Percentiles rank a stretch among this genome's conserved stretches.
These are phyloP conservation scores for Nerophis ophidion DNA, from an alignment of 2,113 vertebrate species.

Conservation along the genomic window DNA sequence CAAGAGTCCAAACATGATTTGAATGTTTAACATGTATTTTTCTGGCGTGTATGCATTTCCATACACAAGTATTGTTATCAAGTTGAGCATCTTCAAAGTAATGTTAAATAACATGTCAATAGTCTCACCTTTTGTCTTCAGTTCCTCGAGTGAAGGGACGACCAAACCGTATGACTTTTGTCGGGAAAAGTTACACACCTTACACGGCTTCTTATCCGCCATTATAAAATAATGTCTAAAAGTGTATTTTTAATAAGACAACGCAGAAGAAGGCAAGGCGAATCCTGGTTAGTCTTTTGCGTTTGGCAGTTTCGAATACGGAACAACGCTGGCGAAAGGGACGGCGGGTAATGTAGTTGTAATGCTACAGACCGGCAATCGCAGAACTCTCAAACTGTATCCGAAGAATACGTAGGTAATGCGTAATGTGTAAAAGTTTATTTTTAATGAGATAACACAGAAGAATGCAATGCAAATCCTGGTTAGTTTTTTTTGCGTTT, in stretches of 20 bases:
- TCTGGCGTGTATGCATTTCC: background rate
- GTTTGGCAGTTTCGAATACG: constrained; percentile 17
- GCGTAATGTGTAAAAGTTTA: fast-evolving
- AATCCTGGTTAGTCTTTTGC: background rate
- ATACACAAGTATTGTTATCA: background rate
- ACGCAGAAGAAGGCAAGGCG: no score
- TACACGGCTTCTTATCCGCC: constrained; percentile 63
- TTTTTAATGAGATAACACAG: background rate
- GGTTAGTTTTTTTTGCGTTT: background rate
- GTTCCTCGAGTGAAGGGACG: constrained; percentile 56
- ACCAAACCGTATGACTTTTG: constrained; percentile 59
- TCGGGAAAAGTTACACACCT: constrained; percentile 65
- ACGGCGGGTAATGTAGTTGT: no score
- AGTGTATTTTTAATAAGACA: background rate
- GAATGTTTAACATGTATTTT: background rate
- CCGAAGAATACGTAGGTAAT: no score
- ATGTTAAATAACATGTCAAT: background rate
- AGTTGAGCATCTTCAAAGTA: background rate
- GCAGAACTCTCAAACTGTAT: no score
- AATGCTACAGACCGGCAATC: no score
- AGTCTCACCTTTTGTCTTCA: constrained; percentile 64
- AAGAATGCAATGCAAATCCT: no score
- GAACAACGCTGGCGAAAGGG: background rate
- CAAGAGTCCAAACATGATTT: no score
- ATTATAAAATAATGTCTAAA: constrained; percentile 17